phyloP scores from a whole-genome alignment of 2,113 vertebrate genomes.

The Pelusios castaneus region DNA sequence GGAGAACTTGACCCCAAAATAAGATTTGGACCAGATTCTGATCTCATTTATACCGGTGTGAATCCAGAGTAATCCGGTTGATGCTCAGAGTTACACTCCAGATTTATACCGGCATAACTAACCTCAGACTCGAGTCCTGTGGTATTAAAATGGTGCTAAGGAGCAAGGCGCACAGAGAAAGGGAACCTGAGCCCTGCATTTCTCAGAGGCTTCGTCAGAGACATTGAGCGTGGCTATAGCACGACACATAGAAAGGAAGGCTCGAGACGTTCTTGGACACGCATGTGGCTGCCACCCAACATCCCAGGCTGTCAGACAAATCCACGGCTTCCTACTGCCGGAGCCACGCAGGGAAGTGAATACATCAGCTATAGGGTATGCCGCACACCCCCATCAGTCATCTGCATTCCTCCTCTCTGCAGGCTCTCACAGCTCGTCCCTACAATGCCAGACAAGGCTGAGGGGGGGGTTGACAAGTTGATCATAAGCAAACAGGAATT shows the following conservation, averaged over 20 bases:
- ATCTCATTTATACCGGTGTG: not conserved
- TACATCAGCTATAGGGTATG: not conserved
- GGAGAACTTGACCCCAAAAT: not conserved
- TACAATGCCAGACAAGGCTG: not conserved
- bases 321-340: not conserved
- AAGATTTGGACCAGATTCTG: not conserved
- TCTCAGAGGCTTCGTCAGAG: no score
- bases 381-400: not conserved
- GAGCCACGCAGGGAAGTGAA: not conserved
- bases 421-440: not conserved
- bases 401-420: not conserved
- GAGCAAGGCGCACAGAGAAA: not conserved
- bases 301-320: not conserved
- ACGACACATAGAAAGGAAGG: not conserved
- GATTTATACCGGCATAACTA: accelerated
- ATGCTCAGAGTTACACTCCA: accelerated
- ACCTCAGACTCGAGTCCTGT: accelerated
- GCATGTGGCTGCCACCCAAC: not conserved
- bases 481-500: not conserved
- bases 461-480: not conserved
- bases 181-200: not conserved
- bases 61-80: not conserved
- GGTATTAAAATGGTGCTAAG: not conserved
- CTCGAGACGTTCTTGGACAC: not conserved
- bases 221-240: not conserved